Evolutionary conservation across 2,113 vertebrate species (phyloP).

Genomic region (Spheniscus mendiculus): DNA sequence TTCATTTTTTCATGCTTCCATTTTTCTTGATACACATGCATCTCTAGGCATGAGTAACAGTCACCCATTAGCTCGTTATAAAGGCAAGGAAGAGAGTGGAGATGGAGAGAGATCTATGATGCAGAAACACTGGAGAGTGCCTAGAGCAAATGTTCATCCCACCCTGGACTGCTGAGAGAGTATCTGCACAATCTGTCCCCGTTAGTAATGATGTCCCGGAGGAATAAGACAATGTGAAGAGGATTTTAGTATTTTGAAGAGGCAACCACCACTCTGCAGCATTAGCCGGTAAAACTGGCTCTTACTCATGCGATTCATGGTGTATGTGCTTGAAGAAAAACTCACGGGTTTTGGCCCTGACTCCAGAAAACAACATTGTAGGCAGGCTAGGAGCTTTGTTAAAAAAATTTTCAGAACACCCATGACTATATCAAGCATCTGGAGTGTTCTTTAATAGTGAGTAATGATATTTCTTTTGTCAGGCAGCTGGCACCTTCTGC

Average conservation of each 20-base stretch:
- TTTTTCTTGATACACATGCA: slow-evolving; percentile 39
- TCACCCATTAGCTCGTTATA: slow-evolving; percentile 6
- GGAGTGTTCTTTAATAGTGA: slow-evolving; percentile 67
- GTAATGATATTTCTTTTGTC: slow-evolving; percentile 68
- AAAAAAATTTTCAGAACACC: slow-evolving; percentile 25
- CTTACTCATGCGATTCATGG: slow-evolving; percentile 22
- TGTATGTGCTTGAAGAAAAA: slow-evolving; percentile 5
- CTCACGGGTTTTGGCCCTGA: neutral
- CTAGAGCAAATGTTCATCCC: slow-evolving; percentile 48
- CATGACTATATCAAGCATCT: slow-evolving; percentile 63
- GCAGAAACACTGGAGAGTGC: slow-evolving; percentile 36
- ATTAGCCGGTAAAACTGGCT: neutral
- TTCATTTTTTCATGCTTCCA: slow-evolving; percentile 2
- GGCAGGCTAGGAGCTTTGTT: neutral
- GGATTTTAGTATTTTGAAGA: slow-evolving; percentile 39
- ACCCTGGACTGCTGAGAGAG: slow-evolving; percentile 25
- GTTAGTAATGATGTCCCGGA: slow-evolving; percentile 31
- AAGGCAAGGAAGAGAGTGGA: slow-evolving; percentile 4
- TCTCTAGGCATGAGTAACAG: slow-evolving; percentile 40
- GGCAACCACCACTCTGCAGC: neutral
- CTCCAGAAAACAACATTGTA: neutral
- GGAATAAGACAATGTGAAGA: slow-evolving; percentile 1
- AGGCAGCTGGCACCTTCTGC: slow-evolving; percentile 71
- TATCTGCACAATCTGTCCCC: slow-evolving; percentile 49
- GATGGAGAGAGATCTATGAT: slow-evolving; percentile 47